A percentile compares a stretch with the other conserved stretches of the same genome.
phyloP scores from a whole-genome alignment of 2,797 vertebrate genomes.

The Pagetopsis macropterus region DNA sequence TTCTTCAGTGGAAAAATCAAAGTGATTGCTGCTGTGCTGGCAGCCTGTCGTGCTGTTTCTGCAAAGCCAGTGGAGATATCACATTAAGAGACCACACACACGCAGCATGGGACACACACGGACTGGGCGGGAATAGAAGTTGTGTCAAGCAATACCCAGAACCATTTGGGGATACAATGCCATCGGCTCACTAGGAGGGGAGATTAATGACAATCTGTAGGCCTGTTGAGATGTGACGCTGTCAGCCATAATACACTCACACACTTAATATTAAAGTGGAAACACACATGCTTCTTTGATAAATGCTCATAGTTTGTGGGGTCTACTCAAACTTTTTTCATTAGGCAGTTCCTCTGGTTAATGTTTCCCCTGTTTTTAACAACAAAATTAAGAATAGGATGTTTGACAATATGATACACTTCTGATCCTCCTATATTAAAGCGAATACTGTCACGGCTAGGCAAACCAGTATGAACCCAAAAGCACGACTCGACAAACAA shows the following conservation, averaged over 20 bases:
- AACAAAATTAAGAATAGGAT: neutral
- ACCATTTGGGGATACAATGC: conserved; percentile 7
- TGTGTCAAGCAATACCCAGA: conserved; percentile 21
- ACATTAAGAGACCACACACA: conserved; percentile 52
- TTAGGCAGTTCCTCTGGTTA: neutral
- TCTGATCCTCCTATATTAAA: neutral
- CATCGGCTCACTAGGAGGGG: conserved; percentile 1
- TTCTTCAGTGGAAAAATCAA: conserved; percentile 59
- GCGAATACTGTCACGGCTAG: no score
- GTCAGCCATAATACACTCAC: conserved; percentile 26
- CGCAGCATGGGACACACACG: conserved; percentile 20
- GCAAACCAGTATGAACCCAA: no score
- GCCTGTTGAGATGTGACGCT: conserved; percentile 19
- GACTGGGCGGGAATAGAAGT: conserved; percentile 29
- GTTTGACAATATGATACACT: neutral
- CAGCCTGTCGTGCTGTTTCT: conserved; percentile 32
- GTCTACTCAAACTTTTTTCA: neutral
- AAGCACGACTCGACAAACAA: no score
- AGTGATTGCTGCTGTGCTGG: conserved; percentile 49
- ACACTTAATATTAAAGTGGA: conserved; percentile 7
- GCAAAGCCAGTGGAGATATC: conserved; percentile 49
- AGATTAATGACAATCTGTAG: conserved; percentile 29
- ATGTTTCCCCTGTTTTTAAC: neutral
- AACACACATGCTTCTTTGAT: conserved; percentile 28
- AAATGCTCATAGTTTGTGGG: neutral